Evolutionary conservation across 2,113 vertebrate genomes (phyloP), one percentile per base, ranked within the genome.

Genomic region (Clarias magur): DNA sequence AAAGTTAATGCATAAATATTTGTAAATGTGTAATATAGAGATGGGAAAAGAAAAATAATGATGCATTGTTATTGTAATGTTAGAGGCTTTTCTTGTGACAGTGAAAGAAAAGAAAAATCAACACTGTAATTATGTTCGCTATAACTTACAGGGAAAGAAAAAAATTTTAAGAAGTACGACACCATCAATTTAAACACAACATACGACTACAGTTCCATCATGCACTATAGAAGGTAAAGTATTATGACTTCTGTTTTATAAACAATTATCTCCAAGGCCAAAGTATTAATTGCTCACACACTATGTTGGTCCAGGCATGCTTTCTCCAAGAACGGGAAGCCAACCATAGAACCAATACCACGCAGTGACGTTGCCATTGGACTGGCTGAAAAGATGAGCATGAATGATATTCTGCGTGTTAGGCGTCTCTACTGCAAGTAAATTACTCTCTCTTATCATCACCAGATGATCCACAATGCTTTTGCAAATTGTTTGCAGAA

Each of bases 141-240:
- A 23, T 25, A 48, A 4, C 19, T 82, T 30, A 67, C 73, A 89
- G 91, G 56, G n/a, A 1, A 16, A 27, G 48, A 54, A 30, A 2
- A 72, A 12, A 91, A 89, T 83, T 92, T 92, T 68, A 12, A 56
- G 0, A 85, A 70, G 67, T 82, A 93, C 5, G 0, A 48, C 0
- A 95, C 95, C 57, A 92, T 59, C 16, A 95, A 95, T 82, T 92
- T 94, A 16, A 48, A 68, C 21, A 95, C 94, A 67, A 89, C 93
- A 19, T 95, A 96, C 57, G 94, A 96, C 91, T 95, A 95, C 91
- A 88, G 54, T 88, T 95, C 95, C 60, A 91, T 95, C 67, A 95
- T 95, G 94, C 94, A 95, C 73, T 95, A 95, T 86, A 65, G 27
- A 68, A 94, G 92, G 95, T 90, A 87, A 89, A 83, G 78, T 63